Conservation (phyloP, 92 coral and sea anemone genomes). For the Paragorgia papillata region DNA sequence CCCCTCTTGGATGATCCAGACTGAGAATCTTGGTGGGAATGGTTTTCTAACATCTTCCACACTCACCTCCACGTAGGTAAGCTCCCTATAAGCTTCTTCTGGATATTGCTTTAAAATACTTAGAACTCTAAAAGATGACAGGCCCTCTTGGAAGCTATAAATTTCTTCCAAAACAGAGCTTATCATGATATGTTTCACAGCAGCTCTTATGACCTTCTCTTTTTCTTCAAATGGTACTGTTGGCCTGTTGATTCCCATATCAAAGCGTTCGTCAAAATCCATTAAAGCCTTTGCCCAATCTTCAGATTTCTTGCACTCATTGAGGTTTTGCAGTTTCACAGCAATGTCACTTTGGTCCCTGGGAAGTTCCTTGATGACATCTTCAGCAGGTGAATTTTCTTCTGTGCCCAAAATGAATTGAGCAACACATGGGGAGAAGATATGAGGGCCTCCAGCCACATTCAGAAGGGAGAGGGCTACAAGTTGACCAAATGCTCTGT, state of each 20-base stretch:
- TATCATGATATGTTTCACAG: conserved; percentile 42
- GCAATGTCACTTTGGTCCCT: conserved; percentile 29
- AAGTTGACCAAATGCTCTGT: conserved; percentile 55
- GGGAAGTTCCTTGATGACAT: conserved; percentile 25
- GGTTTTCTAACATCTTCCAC: conserved; percentile 43
- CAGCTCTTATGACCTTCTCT: conserved; percentile 33
- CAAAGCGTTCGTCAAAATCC: conserved; percentile 54
- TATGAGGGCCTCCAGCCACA: conserved; percentile 59
- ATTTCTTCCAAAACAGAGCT: conserved; percentile 46
- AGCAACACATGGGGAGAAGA: conserved; percentile 45
- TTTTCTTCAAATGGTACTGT: conserved; percentile 40
- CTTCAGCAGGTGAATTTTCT: background rate
- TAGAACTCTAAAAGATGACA: conserved; percentile 56
- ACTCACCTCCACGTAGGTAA: conserved; percentile 14
- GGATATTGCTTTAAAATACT: conserved; percentile 26
- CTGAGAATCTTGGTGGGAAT: conserved; percentile 33
- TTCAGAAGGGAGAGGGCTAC: conserved; percentile 62
- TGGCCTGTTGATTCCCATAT: conserved; percentile 56
- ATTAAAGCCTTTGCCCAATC: conserved; percentile 38
- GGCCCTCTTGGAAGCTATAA: conserved; percentile 56
- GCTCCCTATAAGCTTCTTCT: conserved; percentile 35
- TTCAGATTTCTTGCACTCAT: conserved; percentile 18
- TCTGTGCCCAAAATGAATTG: conserved; percentile 46
- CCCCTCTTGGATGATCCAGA: conserved; percentile 44
- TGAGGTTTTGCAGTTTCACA: conserved; percentile 29